phyloP scores from a whole-genome alignment of 2,888 invertebrate species.

The Eucera pruinosa region DNA sequence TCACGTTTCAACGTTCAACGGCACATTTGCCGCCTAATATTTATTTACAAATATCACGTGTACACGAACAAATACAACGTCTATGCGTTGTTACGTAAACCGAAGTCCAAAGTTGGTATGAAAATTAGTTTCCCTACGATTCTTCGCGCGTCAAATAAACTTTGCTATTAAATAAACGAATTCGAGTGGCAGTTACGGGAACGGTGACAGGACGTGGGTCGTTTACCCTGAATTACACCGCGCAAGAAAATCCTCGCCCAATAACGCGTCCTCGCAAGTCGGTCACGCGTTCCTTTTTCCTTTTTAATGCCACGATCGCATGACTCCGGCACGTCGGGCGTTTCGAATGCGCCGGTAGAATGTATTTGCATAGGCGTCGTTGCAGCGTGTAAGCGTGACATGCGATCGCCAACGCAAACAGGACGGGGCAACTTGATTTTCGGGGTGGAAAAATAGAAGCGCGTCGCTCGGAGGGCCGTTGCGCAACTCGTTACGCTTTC shows the following conservation, averaged over 20 bases:
- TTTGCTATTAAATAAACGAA: too few relatives aligned
- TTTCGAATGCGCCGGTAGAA: conserved; percentile 47
- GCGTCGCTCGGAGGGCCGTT: too few relatives aligned
- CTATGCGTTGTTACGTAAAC: too few relatives aligned
- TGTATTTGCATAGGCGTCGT: conserved; percentile 73
- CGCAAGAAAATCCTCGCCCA: neutral
- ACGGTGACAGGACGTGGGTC: too few relatives aligned
- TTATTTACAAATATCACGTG: too few relatives aligned
- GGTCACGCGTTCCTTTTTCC: conserved; percentile 9
- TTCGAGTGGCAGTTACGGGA: too few relatives aligned
- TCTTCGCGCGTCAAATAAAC: too few relatives aligned
- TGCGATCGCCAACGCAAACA: conserved; percentile 38
- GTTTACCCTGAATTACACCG: neutral
- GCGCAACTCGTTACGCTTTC: neutral
- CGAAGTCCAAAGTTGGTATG: too few relatives aligned
- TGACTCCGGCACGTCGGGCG: conserved; percentile 60
- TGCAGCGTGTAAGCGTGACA: conserved; percentile 40
- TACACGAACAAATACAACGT: too few relatives aligned
- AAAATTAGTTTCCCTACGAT: too few relatives aligned
- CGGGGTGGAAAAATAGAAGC: neutral
- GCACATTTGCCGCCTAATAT: too few relatives aligned
- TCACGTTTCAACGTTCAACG: too few relatives aligned
- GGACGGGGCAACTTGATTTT: conserved; percentile 11
- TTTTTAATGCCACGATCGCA: conserved; percentile 66
- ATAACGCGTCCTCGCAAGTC: conserved; percentile 24